Evolutionary conservation across 2,113 vertebrate species (phyloP).

Genomic region (Erinaceus europaeus): DNA sequence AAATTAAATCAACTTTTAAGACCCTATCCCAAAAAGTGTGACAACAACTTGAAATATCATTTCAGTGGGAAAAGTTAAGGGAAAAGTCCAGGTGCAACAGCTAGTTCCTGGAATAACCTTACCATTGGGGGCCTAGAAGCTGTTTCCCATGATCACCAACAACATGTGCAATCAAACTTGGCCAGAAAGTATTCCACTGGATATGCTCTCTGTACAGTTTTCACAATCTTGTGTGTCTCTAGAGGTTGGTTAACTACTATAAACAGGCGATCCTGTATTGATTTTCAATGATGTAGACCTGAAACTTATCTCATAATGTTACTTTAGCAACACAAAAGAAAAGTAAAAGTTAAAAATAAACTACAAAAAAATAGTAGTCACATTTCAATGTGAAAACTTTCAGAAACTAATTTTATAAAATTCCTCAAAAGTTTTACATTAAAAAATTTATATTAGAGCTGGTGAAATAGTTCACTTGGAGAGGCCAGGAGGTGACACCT

Average conservation of each 20-base stretch:
- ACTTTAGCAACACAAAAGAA: too few relatives aligned
- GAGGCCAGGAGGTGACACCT: too few relatives aligned
- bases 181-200: background rate
- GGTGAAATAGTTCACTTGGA: too few relatives aligned
- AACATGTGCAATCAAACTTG: background rate
- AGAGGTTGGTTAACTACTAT: background rate
- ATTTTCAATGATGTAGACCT: too few relatives aligned
- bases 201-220: background rate
- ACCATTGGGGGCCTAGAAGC: too few relatives aligned
- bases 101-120: conserved; percentile 38
- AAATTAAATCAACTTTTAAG: conserved; percentile 21
- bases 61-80: background rate
- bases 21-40: background rate
- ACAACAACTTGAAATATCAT: background rate
- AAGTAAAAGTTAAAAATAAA: too few relatives aligned
- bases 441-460: too few relatives aligned
- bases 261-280: background rate
- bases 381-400: background rate
- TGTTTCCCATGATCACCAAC: conserved; percentile 21
- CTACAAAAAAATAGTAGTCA: background rate
- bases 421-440: too few relatives aligned
- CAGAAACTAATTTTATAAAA: too few relatives aligned
- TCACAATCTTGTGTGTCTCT: background rate
- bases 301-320: too few relatives aligned
- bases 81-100: conserved; percentile 11